phyloP scores from a whole-genome alignment of 2,113 vertebrate species.

The Eleginops maclovinus region DNA sequence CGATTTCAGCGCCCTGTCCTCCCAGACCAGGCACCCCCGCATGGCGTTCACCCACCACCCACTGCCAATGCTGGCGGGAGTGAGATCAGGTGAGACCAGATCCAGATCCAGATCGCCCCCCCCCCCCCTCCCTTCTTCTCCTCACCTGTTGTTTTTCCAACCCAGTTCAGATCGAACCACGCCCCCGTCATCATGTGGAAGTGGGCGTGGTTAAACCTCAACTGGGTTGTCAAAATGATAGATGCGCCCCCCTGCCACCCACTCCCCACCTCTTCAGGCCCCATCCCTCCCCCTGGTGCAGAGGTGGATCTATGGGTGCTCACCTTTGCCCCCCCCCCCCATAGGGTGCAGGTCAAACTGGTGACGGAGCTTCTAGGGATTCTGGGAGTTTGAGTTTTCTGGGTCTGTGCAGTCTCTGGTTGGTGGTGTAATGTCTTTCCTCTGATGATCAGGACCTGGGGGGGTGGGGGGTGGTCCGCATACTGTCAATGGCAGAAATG shows the following conservation, averaged over 20 bases:
- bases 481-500: no score
- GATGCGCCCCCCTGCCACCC: conserved; percentile 51
- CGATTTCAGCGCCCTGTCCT: conserved; percentile 92
- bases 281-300: conserved; percentile 25
- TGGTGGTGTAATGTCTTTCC: conserved; percentile 28
- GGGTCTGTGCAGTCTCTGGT: conserved; percentile 36
- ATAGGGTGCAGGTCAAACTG: conserved; percentile 44
- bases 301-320: conserved; percentile 57
- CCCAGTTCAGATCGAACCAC: no score
- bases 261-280: conserved; percentile 55
- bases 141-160: conserved; percentile 5
- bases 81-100: conserved; percentile 93
- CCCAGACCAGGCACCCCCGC: conserved; percentile 91
- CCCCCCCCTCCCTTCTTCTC: conserved; percentile 30
- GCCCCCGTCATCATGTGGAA: no score
- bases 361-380: conserved; percentile 53
- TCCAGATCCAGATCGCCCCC: conserved; percentile 59
- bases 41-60: conserved; percentile 95
- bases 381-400: conserved; percentile 52
- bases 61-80: conserved; percentile 93
- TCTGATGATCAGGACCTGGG: no score
- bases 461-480: no score
- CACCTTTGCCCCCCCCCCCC: conserved; percentile 28
- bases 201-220: no score
- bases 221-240: no score